Base-by-base conservation (phyloP, 2,797 vertebrate genomes). In the Apogon talboti region DNA sequence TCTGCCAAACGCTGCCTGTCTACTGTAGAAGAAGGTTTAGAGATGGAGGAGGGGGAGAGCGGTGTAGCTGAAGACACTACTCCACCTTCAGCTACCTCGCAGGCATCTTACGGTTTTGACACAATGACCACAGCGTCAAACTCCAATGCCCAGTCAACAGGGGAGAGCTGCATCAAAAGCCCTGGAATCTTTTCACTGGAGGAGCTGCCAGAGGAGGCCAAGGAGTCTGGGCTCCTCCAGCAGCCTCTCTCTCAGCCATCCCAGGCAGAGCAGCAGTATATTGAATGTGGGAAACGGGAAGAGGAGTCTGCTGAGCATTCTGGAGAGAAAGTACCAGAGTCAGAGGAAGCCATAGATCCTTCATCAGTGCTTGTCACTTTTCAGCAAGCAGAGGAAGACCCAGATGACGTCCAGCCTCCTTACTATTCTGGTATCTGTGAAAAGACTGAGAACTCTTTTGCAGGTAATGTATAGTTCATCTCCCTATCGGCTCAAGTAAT, bases 391-490 rank as follows among this genome's bases (percentile, higher is more conserved):
- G 84, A 88, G 38, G 88, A 90, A n/a, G 75, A 63, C 35, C 67
- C 79, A 8, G 89, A 91, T 2, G 87, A 91, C 33, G 4, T 64
- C 75, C 89, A 90, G 66, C 91, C 92, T 66, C 83, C 88, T 1
- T 94, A 93, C 87, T 94, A 91, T 89, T 92, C 92, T 18, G 79
- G 92, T 78, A 84, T 92, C 82, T 92, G 91, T 79, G 92, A 94
- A 93, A 94, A 93, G 80, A 91, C 91, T 89, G 92, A 94, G 82
- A 93, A 88, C 84, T 82, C 92, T 89, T 84, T 92, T 72, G 67
- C 94, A 95, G 95, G 95, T 95, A 95, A 95, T 4, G 94, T 95
- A 90, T 90, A 91, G 86, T 79, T 81, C 52, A 65, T 74, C 77
- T 74, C 51, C 58, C 55, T 68, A 66, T 74, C 51, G 54, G 40